Evolutionary conservation across 2,797 vertebrate species (phyloP).

Genomic region (Darevskia mixta): DNA sequence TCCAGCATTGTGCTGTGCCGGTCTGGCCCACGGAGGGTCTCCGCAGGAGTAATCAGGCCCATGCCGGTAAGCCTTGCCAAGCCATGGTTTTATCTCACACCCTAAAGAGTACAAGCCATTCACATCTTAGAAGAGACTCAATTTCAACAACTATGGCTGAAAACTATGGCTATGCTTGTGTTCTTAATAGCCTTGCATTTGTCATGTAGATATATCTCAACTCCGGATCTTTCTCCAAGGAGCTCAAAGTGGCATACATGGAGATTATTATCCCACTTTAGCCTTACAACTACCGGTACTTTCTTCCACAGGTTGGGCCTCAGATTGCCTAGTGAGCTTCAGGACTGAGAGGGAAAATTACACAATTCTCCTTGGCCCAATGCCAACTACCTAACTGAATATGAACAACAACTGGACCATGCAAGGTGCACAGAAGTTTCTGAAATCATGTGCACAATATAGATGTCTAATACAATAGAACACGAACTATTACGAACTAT

Average conservation of each 20-base stretch:
- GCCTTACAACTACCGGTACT: background rate
- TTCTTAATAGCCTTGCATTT: background rate
- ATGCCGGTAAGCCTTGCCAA: too few relatives aligned
- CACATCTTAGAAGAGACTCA: background rate
- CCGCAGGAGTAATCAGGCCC: too few relatives aligned
- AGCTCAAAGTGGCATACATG: background rate
- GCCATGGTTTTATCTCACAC: background rate
- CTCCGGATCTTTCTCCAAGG: background rate
- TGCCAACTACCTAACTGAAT: background rate
- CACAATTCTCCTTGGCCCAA: background rate
- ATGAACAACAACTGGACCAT: background rate
- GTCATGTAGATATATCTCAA: background rate
- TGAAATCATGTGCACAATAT: background rate
- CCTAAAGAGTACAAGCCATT: background rate
- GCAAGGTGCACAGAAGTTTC: background rate
- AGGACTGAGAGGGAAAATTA: background rate
- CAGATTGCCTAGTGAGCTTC: background rate
- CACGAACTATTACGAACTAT: too few relatives aligned
- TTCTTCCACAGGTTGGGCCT: background rate
- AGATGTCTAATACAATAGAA: background rate
- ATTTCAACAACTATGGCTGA: background rate
- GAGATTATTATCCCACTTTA: background rate
- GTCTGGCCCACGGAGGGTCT: too few relatives aligned
- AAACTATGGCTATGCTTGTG: background rate
- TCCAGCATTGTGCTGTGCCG: rapidly evolving